Percentiles rank a stretch among this genome's conserved stretches.
Evolutionary conservation across 2,888 invertebrate species (phyloP).

Genomic region (Nebria salina): DNA sequence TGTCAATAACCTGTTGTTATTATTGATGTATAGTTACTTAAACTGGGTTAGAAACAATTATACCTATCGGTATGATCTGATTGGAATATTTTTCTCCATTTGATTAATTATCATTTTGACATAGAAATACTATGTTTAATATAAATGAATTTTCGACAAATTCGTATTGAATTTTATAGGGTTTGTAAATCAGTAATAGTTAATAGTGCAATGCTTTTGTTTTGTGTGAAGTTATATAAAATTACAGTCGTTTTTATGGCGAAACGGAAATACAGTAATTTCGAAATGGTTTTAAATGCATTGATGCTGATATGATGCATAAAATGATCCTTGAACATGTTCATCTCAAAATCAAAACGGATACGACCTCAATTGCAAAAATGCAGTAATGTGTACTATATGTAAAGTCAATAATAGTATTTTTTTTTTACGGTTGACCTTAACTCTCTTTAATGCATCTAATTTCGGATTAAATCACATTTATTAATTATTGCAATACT

Average conservation of each 20-base stretch:
- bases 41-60: not conserved
- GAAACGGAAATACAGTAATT: not conserved
- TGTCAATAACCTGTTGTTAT: not conserved
- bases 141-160: too few species aligned
- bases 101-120: too few species aligned
- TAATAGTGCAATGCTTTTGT: too few species aligned
- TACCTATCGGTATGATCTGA: not conserved
- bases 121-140: too few species aligned
- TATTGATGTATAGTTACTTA: not conserved
- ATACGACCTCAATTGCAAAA: not conserved
- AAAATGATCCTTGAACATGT: not conserved
- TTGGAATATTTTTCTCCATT: too few species aligned
- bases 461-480: too few species aligned
- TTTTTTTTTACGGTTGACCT: not conserved
- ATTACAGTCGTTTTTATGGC: too few species aligned
- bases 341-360: constrained; percentile 1
- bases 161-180: too few species aligned
- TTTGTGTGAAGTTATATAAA: too few species aligned
- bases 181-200: too few species aligned
- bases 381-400: not conserved
- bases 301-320: not conserved
- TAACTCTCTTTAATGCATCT: not conserved
- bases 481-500: too few species aligned
- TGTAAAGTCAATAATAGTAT: not conserved
- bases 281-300: not conserved